Evolutionary conservation across 2,797 vertebrate species (phyloP), one percentile per base, ranked within the genome.

Genomic region (Tenualosa thibaudeaui): DNA sequence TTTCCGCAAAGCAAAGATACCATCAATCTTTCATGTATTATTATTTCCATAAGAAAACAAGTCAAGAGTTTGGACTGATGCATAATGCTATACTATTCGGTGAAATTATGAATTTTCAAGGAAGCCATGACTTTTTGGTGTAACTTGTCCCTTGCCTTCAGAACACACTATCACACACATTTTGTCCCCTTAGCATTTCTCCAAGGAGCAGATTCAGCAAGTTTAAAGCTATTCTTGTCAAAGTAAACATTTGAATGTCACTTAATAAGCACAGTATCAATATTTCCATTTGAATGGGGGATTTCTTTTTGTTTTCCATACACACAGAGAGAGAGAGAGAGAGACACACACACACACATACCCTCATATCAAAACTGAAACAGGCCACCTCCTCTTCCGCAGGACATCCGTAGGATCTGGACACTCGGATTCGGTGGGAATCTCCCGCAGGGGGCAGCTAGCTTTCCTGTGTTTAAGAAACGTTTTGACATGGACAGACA

Each of bases 361-460:
- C 65, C 2, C 65, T 71, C 31, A 78, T 78, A 78, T 78, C 71
- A 78, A 78, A 78, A 78, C 37, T 78, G 71, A 78, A 78, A 78
- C 71, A 78, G 71, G 71, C 40, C 71, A 46, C 71, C 71, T 78
- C 71, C 71, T 22, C 37, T 78, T 78, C 71, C 71, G 5, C 71
- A 78, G 71, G 71, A 78, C 71, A 46, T 78, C 71, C 71, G 40
- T 78, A 78, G 71, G 71, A 78, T 78, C 71, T 78, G 71, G 37
- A 78, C 40, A 19, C 71, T 46, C 5, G 71, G 40, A 43, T 46
- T 13, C 3, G 17, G 12, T 78, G 71, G 71, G 71, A 78, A 78
- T 78, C 71, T 78, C 71, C 71, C 71, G 17, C 62, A 3, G n/a
- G 62, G 31, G 15, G 37, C 68, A 43, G 17, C 19, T 40, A 8